Percentiles rank a stretch among this genome's conserved stretches.
Conservation (phyloP, 1,140 invertebrate genomes). For the Cherax destructor region DNA sequence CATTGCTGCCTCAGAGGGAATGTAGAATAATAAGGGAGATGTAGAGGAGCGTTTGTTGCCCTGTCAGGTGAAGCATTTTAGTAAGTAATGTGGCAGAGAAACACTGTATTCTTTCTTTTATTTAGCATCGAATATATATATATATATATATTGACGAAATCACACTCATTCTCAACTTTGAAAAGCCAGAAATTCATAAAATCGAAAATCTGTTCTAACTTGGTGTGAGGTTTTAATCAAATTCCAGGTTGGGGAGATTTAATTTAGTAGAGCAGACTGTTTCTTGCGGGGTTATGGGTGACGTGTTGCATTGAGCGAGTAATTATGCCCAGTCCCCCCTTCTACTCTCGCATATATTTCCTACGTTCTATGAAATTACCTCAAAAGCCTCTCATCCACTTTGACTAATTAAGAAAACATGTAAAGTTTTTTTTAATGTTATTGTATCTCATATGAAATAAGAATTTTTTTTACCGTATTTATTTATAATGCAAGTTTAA, state of each 20-base stretch:
- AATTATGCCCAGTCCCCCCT: neutral
- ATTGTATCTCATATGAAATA: too few species aligned
- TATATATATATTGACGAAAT: neutral
- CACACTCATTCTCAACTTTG: neutral
- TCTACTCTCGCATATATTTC: neutral
- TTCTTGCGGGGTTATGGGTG: neutral
- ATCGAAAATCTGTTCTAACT: neutral
- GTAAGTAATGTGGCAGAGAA: too few species aligned
- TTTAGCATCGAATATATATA: neutral
- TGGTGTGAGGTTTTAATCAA: neutral
- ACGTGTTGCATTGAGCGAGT: neutral
- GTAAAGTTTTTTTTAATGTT: neutral
- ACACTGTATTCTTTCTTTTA: too few species aligned
- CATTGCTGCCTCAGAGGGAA: neutral
- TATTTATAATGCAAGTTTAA: too few species aligned
- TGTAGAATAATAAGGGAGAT: neutral
- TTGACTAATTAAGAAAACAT: neutral
- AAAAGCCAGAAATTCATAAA: too few species aligned
- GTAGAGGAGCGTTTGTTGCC: too few species aligned
- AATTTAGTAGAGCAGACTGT: neutral
- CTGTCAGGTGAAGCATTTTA: too few species aligned
- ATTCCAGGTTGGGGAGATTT: slow-evolving; percentile 1
- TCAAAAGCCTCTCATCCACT: neutral
- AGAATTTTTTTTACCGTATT: too few species aligned
- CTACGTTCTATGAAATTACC: neutral